Percentiles rank a stretch among this genome's conserved stretches.
These are phyloP conservation scores for Platypus cylindrus DNA, from an alignment of 2,888 invertebrate genomes.

Conservation along the genomic window DNA sequence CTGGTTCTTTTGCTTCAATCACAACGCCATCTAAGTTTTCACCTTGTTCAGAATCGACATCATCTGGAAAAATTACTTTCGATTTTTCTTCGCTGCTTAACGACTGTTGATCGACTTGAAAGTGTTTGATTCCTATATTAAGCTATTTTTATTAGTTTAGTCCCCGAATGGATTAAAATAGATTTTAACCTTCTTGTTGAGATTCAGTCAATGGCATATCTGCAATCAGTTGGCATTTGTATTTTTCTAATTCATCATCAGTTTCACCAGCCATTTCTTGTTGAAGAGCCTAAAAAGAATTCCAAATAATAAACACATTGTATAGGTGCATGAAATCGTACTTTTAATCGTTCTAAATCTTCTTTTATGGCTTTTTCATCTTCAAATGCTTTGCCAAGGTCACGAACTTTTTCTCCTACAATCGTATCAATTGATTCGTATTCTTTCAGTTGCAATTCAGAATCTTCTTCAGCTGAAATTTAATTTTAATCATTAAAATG, in stretches of 20 bases:
- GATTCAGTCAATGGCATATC: slow-evolving; percentile 22
- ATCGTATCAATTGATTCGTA: slow-evolving; percentile 20
- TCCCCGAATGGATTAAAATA: no score
- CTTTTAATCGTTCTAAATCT: slow-evolving; percentile 20
- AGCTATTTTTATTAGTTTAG: no score
- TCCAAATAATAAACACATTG: neutral
- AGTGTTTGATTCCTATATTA: no score
- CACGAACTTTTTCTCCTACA: slow-evolving; percentile 17
- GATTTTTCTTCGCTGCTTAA: no score
- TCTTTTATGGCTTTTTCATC: slow-evolving; percentile 19
- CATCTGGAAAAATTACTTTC: no score
- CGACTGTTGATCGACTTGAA: no score
- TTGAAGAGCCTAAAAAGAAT: slow-evolving; percentile 18
- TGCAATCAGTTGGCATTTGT: slow-evolving; percentile 21
- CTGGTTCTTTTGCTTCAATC: no score
- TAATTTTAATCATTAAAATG: neutral
- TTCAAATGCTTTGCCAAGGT: slow-evolving; percentile 13
- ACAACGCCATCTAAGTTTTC: no score
- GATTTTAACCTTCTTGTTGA: slow-evolving; percentile 19
- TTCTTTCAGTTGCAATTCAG: slow-evolving; percentile 11
- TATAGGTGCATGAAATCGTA: slow-evolving; percentile 4
- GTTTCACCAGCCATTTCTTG: slow-evolving; percentile 23
- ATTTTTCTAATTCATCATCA: slow-evolving; percentile 25
- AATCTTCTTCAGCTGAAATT: slow-evolving; percentile 6
- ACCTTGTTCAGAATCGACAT: no score